Evolutionary conservation across 2,113 vertebrate species (phyloP), one percentile per base, ranked within the genome.

Genomic region (Panthera tigris): DNA sequence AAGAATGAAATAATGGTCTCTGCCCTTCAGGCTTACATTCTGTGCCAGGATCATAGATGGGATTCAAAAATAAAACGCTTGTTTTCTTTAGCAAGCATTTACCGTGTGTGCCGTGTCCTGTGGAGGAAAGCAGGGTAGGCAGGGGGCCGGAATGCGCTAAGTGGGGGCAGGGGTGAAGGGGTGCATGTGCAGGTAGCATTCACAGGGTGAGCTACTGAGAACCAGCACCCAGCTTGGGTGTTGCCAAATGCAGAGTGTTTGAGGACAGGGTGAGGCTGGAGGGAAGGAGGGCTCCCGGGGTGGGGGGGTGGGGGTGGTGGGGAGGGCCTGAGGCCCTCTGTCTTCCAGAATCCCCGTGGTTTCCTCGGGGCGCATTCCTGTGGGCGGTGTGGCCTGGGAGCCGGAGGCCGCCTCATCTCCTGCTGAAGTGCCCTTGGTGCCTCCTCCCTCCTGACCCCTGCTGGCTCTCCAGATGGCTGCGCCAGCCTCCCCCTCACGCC

Each of bases 391-490:
- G 18, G 21, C 16, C 57, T 76, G 65, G 31, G 25, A 21, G n/a
- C 41, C 7, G 12, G 14, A 1, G 0, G 48, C 6, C 23, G 9
- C 31, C 39, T 39, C 66, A 1, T 48, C 27, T 16, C 21, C 2
- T 36, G 19, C n/a, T 16, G 18, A 8, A 31, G 39, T 1, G 12
- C 29, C 89, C 33, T 31, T 3, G 5, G 9, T 0, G 3, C 76
- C 15, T 25, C 52, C 48, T 19, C 23, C 91, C 19, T 12, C 7
- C 0, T 0, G 29, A 39, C 27, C 18, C 25, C 41, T 55, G 3
- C 15, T 0, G 7, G 31, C 25, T 84, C 4, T 0, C 15, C 7
- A 0, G 3, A 0, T 0, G 29, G 39, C 57, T 23, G 18, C 8
- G 29, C 0, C 10, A 7, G 48, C 31, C 10, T n/a, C 33, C 31